These are phyloP conservation scores for Sceloporus undulatus DNA, from an alignment of 2,113 vertebrate species.

Conservation along the genomic window DNA sequence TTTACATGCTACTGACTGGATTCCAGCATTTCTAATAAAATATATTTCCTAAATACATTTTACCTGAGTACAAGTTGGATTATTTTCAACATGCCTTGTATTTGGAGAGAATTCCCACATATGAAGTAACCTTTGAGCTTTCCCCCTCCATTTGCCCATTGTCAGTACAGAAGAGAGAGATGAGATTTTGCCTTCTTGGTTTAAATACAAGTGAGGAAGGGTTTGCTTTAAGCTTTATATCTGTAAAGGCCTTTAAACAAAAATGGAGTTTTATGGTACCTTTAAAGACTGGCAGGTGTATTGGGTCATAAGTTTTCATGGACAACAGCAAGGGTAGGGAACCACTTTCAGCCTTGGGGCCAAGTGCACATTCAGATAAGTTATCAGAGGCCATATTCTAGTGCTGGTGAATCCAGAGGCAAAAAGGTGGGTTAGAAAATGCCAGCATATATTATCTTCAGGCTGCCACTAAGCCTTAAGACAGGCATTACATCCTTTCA, in stretches of 20 bases:
- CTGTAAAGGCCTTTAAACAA: background rate
- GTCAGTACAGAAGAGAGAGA: background rate
- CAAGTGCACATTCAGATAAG: too few species aligned
- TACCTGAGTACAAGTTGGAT: background rate
- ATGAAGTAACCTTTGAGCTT: background rate
- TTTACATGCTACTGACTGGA: background rate
- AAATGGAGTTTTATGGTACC: background rate
- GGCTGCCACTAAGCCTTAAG: background rate
- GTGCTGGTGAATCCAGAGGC: too few species aligned
- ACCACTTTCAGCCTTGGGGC: too few species aligned
- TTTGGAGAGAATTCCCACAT: background rate
- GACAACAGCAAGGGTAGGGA: too few species aligned
- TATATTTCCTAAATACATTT: background rate
- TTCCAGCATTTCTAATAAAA: background rate
- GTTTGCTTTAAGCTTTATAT: background rate
- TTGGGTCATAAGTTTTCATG: background rate
- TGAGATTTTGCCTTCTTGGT: background rate
- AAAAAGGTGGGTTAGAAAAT: too few species aligned
- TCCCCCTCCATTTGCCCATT: background rate
- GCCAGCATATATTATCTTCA: too few species aligned
- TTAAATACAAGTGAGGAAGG: background rate
- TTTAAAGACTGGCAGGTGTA: background rate
- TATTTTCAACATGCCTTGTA: background rate
- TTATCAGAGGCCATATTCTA: too few species aligned
- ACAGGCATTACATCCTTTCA: too few species aligned